phyloP scores from a whole-genome alignment of 1,140 invertebrate genomes.

The Penaeus japonicus region DNA sequence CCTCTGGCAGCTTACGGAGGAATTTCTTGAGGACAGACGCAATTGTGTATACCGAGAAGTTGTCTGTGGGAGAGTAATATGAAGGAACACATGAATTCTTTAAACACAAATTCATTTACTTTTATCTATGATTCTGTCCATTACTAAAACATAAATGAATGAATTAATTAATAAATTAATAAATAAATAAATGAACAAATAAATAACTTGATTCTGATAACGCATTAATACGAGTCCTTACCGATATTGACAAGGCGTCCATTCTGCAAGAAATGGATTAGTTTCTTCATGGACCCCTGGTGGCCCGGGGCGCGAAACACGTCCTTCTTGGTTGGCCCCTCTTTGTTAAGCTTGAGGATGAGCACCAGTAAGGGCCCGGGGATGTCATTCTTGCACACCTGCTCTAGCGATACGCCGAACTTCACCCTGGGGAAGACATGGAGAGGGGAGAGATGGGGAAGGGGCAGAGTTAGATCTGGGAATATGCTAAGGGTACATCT shows the following conservation, averaged over 20 bases:
- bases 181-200: not conserved
- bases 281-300: conserved; percentile 94
- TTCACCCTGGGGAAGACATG: conserved; percentile 75
- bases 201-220: not conserved
- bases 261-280: conserved; percentile 93
- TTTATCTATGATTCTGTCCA: not conserved
- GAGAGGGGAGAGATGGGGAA: not conserved
- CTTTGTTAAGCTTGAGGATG: conserved; percentile 93
- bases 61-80: conserved; percentile 40
- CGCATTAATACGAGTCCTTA: conserved; percentile 66
- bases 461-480: not conserved
- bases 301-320: conserved; percentile 94
- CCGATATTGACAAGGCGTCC: conserved; percentile 96
- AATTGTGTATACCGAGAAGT: conserved; percentile 94
- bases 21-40: conserved; percentile 98
- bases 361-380: conserved; percentile 88
- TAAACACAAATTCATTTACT: too few relatives aligned
- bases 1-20: conserved; percentile 94
- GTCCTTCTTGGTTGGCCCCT: conserved; percentile 90
- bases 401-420: conserved; percentile 86
- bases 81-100: not conserved
- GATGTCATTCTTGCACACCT: conserved; percentile 93
- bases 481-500: too few relatives aligned
- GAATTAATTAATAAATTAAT: not conserved
- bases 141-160: not conserved